A percentile compares a stretch with the other conserved stretches of the same genome.
Evolutionary conservation across 2,113 vertebrate species (phyloP).

Genomic region (Pomatorhinus ruficollis): DNA sequence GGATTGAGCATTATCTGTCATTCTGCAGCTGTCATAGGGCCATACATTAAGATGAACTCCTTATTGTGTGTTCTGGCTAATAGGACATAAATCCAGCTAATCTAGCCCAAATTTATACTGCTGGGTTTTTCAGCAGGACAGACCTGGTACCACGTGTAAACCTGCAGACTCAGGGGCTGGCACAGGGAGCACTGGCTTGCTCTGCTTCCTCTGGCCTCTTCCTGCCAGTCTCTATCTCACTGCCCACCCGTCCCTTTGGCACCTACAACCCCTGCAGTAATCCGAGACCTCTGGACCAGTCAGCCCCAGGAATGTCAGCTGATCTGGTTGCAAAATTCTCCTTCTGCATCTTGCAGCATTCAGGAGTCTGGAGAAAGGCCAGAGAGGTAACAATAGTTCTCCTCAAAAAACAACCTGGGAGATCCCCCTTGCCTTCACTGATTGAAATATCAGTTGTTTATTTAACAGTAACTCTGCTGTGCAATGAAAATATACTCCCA

Average conservation of each 20-base stretch:
- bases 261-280: background rate
- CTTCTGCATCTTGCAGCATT: background rate
- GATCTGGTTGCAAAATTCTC: background rate
- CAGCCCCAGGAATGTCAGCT: background rate
- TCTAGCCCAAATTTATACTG: background rate
- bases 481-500: constrained; percentile 13
- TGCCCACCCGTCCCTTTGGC: background rate
- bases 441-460: constrained; percentile 55
- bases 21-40: background rate
- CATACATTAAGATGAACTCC: background rate
- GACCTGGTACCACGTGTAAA: fast-evolving
- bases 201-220: background rate
- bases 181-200: background rate
- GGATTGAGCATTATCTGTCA: background rate
- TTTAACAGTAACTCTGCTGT: constrained; percentile 10
- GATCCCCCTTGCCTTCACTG: background rate
- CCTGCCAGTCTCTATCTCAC: fast-evolving
- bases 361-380: background rate
- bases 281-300: background rate
- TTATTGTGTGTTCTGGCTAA: background rate
- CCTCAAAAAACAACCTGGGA: background rate
- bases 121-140: background rate
- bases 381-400: background rate
- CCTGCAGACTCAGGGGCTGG: fast-evolving
- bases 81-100: background rate